Evolutionary conservation across 1,140 invertebrate genomes (phyloP).

Genomic region (Melipona quadrifasciata): DNA sequence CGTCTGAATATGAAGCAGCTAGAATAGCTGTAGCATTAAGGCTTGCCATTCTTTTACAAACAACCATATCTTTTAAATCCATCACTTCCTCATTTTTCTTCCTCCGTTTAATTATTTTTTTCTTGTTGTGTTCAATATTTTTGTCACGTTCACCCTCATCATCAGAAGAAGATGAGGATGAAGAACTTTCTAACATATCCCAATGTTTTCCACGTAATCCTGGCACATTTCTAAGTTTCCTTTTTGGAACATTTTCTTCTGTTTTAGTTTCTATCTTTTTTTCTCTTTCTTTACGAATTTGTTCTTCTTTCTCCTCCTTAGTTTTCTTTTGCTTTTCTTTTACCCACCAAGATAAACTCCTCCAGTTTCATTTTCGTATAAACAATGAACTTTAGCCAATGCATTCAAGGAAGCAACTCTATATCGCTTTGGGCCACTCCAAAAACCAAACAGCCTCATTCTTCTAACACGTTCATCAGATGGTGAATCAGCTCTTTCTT

Average conservation of each 20-base stretch:
- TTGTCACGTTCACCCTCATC: conserved; percentile 82
- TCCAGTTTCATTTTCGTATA: conserved; percentile 93
- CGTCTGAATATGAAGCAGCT: conserved; percentile 92
- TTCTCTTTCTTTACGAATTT: conserved; percentile 63
- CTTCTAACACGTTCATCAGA: conserved; percentile 77
- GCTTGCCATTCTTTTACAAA: conserved; percentile 95
- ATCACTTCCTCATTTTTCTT: conserved; percentile 87
- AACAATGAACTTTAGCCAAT: conserved; percentile 94
- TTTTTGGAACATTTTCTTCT: conserved; percentile 76
- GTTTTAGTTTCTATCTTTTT: conserved; percentile 70
- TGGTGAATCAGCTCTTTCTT: conserved; percentile 69
- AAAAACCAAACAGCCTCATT: conserved; percentile 83
- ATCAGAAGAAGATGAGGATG: conserved; percentile 80
- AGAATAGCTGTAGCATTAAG: conserved; percentile 96
- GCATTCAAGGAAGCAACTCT: conserved; percentile 94
- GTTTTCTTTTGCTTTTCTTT: conserved; percentile 75
- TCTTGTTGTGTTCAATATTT: conserved; percentile 74
- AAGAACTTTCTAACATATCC: conserved; percentile 87
- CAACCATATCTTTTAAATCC: conserved; percentile 93
- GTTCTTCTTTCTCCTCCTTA: conserved; percentile 64
- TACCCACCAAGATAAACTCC: conserved; percentile 85
- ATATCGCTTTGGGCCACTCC: conserved; percentile 89
- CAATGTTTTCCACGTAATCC: conserved; percentile 91
- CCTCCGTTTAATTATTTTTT: conserved; percentile 77
- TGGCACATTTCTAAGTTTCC: conserved; percentile 87